Conservation (phyloP, 2,888 invertebrate species). For the Drosophila hamatofila region DNA sequence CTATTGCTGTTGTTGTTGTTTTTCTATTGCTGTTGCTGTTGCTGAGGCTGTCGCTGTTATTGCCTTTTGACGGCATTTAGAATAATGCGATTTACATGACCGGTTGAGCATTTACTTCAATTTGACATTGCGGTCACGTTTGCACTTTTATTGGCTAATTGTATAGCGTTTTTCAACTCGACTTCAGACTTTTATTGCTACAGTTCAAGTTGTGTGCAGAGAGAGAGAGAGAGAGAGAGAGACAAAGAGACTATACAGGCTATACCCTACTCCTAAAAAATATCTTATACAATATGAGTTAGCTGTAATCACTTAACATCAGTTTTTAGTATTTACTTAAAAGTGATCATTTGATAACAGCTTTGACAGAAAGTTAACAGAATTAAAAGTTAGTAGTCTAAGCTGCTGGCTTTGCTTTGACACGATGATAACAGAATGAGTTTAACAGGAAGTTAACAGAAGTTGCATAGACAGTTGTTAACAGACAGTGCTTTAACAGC, state of each 20-base stretch:
- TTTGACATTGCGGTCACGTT: constrained; percentile 75
- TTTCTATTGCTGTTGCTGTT: constrained; percentile 6
- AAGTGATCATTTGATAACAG: background rate
- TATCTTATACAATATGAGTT: background rate
- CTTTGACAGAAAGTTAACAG: background rate
- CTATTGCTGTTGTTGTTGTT: background rate
- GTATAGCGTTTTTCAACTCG: constrained; percentile 45
- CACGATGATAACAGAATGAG: background rate
- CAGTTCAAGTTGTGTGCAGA: constrained; percentile 15
- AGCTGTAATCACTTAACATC: background rate
- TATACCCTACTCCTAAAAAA: background rate
- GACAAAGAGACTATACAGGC: background rate
- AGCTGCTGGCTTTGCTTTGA: background rate
- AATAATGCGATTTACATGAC: constrained; percentile 73
- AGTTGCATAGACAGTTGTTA: background rate
- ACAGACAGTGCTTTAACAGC: too few species aligned
- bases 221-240: background rate
- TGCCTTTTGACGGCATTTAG: constrained; percentile 39
- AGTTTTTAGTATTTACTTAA: background rate
- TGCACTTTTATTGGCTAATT: constrained; percentile 70
- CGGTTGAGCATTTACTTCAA: constrained; percentile 38
- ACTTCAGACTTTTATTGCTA: constrained; percentile 31
- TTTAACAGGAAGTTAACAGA: background rate
- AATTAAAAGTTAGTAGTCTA: background rate
- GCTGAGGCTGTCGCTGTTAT: constrained; percentile 9